Conservation (phyloP, 23 tunicate genomes). For the Trididemnum nubilum region DNA sequence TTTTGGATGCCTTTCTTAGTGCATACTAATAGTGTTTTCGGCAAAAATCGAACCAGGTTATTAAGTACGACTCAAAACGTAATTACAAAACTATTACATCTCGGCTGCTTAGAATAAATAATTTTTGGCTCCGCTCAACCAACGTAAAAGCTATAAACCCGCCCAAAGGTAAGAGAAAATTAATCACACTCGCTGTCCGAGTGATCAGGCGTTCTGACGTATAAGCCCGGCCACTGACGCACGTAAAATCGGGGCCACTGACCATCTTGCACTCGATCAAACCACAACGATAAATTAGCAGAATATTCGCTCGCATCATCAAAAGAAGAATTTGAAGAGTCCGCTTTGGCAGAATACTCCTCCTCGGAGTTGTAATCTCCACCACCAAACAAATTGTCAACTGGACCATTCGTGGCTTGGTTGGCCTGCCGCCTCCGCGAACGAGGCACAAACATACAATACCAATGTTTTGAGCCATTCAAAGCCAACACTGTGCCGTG, state of each 20-base stretch:
- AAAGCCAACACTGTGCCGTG: conserved; percentile 71
- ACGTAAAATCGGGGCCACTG: conserved; percentile 80
- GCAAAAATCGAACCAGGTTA: no score
- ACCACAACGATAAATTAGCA: conserved; percentile 50
- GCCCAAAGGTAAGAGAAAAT: no score
- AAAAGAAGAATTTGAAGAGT: not conserved
- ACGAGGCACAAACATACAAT: conserved; percentile 80
- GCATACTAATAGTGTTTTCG: no score
- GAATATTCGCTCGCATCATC: conserved; percentile 21
- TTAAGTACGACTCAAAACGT: no score
- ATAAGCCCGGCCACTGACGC: conserved; percentile 86
- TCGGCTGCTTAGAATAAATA: no score
- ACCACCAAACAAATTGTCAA: not conserved
- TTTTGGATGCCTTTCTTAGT: no score
- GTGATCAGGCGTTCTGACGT: not conserved
- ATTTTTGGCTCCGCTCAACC: no score
- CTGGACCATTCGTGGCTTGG: no score
- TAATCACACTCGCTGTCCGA: conserved; percentile 20
- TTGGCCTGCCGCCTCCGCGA: conserved; percentile 5
- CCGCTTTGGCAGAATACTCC: not conserved
- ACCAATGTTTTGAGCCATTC: conserved; percentile 89
- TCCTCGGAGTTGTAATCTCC: not conserved
- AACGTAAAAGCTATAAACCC: no score
- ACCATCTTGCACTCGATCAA: conserved; percentile 70
- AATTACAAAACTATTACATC: no score